phyloP scores from a whole-genome alignment of 2,113 vertebrate genomes.

The Ellobius talpinus region DNA sequence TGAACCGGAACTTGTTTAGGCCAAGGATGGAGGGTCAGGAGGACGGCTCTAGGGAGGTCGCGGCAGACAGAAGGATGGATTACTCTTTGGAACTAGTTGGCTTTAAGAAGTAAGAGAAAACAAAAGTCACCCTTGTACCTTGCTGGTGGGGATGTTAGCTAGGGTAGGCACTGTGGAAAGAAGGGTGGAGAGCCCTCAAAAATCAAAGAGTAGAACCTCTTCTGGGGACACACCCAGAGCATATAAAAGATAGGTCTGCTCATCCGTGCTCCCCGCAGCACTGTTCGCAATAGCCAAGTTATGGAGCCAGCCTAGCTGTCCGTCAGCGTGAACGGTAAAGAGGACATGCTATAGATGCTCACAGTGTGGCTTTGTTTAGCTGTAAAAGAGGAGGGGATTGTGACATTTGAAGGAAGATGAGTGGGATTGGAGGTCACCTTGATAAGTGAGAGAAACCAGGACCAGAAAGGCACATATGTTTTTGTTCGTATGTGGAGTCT shows the following conservation, averaged over 20 bases:
- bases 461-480: neutral
- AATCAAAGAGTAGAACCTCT: neutral
- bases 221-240: neutral
- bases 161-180: neutral
- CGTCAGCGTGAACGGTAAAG: neutral
- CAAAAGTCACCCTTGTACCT: neutral
- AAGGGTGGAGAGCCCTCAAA: neutral
- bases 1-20: neutral
- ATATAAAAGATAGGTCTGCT: neutral
- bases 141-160: neutral
- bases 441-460: neutral
- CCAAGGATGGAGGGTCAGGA: neutral
- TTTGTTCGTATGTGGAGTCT: neutral
- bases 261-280: too few relatives aligned
- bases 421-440: neutral
- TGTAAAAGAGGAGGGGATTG: neutral
- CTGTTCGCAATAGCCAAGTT: neutral
- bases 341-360: neutral
- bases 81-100: neutral
- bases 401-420: neutral
- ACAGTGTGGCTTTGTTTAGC: neutral
- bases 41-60: neutral
- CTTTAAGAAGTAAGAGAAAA: neutral
- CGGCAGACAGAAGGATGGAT: neutral
- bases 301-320: neutral